Conservation (phyloP, 2,888 invertebrate genomes). For the Stenolophus ochropezus region DNA sequence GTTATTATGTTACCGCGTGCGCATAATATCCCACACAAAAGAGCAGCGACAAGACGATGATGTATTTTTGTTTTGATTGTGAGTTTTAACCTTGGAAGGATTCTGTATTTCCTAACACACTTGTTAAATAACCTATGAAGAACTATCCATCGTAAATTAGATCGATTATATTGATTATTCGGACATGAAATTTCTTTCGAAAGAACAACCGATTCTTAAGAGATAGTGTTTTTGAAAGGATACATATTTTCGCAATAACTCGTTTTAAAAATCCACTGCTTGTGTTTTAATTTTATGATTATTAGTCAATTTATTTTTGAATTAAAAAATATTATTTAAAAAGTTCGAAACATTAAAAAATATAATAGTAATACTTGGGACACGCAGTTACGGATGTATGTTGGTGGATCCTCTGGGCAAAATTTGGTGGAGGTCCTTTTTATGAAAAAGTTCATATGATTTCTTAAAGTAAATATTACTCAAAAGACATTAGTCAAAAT, state of each 20-base stretch:
- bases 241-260: conserved; percentile 13
- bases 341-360: too few relatives aligned
- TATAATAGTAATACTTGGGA: too few relatives aligned
- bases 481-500: too few relatives aligned
- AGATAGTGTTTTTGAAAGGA: conserved; percentile 5
- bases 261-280: too few relatives aligned
- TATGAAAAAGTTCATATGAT: too few relatives aligned
- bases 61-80: conserved; percentile 19
- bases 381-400: too few relatives aligned
- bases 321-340: too few relatives aligned
- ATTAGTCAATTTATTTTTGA: too few relatives aligned
- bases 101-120: conserved; percentile 1
- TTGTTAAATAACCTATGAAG: conserved; percentile 34
- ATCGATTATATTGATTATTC: conserved; percentile 29
- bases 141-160: not conserved
- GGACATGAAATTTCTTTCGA: conserved; percentile 15
- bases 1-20: conserved; percentile 22
- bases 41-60: not conserved
- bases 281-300: too few relatives aligned
- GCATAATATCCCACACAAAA: conserved; percentile 39
- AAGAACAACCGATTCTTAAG: not conserved
- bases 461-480: too few relatives aligned
- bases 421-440: too few relatives aligned
- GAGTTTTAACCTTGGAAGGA: conserved; percentile 6
- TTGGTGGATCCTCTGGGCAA: too few relatives aligned